Evolutionary conservation across 2,888 invertebrate genomes (phyloP), one percentile per base, ranked within the genome.

Genomic region (Ennomos fuscantarius): DNA sequence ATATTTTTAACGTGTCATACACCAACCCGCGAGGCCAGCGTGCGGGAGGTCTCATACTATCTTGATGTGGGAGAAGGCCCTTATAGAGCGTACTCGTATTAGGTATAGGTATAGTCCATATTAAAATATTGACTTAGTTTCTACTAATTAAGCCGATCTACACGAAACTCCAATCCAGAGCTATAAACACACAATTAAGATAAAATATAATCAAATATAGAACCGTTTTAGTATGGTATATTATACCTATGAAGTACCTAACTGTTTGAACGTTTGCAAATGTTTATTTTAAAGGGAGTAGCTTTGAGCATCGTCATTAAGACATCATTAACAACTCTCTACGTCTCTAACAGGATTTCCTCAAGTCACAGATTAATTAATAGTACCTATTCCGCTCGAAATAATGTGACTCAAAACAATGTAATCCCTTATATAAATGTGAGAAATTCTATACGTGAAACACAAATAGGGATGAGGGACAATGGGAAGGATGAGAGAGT

Each of bases 251-350:
- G 1, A 24, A 3, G 5, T 24, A 24, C 24, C 24, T 24, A 36
- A 36, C 3, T 8, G 15, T 1, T 9, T 37, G 33, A 33, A 48
- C 39, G 40, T 33, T 55, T 53, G 40, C 41, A 52, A 46, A 55
- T 56, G 13, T 34, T 8, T 45, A 55, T 43, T 63, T 69, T 62
- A 54, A 69, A 55, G 56, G 50, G 51, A 60, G 60, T 40, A 66
- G 59, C 65, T 65, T 58, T 68, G 45, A 34, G 44, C 3, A n/a
- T 39, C 39, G 76, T 79, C 78, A 78, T 81, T 79, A 79, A 69
- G 70, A 71, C 65, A 70, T 78, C 76, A 81, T 81, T 81, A 79
- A 74, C 74, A 74, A 66, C 72, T 76, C 72, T 70, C 68, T 68
- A 71, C 69, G 78, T 79, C 74, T 71, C 72, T 60, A 61, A 60